Conservation (phyloP, 1,140 invertebrate genomes). For the Apis mellifera region Amel_HAv3.1 CM009932.2:6686501-6687000, state of each 20-base stretch:
- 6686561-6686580: too few species aligned
- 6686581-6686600: too few species aligned
- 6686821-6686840: constrained; percentile 70
- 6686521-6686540: too few species aligned
- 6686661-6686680: constrained; percentile 83
- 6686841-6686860: constrained; percentile 55
- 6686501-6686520: too few species aligned
- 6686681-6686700: constrained; percentile 61
- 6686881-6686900: constrained; percentile 61
- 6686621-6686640: constrained; percentile 10
- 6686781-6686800: constrained; percentile 84
- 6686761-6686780: constrained; percentile 84
- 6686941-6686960: constrained; percentile 91
- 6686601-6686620: not conserved
- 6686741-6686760: constrained; percentile 83
- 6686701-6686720: constrained; percentile 42
- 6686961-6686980: constrained; percentile 79
- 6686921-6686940: constrained; percentile 87
- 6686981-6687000: constrained; percentile 62
- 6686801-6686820: constrained; percentile 83
- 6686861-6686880: constrained; percentile 53
- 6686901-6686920: constrained; percentile 72
- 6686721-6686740: constrained; percentile 64
- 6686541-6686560: too few species aligned
- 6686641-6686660: constrained; percentile 87